Evolutionary conservation across 2,113 vertebrate genomes (phyloP), one percentile per base, ranked within the genome.

Genomic region (Psammodynastes pulverulentus): DNA sequence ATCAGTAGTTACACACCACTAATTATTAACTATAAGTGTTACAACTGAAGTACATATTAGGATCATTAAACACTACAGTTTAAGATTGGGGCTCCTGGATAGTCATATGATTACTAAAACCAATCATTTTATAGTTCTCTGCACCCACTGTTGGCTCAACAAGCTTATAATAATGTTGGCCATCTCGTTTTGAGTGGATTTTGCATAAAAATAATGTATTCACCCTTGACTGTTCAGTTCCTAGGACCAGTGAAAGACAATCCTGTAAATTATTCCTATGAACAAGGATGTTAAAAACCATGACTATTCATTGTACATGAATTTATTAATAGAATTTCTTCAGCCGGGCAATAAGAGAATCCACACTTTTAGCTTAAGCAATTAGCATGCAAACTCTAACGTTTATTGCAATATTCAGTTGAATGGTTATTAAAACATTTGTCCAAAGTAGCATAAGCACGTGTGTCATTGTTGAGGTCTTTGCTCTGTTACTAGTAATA

Each of bases 401-500:
- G 79, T 54, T 94, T 90, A 79, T 79, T 58, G 92, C 23, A 72
- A 48, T 15, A 0, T 92, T 92, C 84, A 34, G 5, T 93, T 89
- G 23, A 8, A 5, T 62, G 0, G 91, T 29, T 62, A 26, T 92
- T 48, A 9, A 51, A 86, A 2, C 21, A 5, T 9, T 90, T 62
- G n/a, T 67, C 89, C 53, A 85, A 58, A 10, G 17, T 62, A 91
- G 19, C 88, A 48, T 54, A 96, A 93, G 52, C 29, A 43, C 90
- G 72, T 48, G 3, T 2, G 17, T 86, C 34, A 90, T 23, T 93
- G 34, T 3, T 54, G 88, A 93, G 72, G 86, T 53, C 23, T 17
- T 24, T 0, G 3, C 43, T 94, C 0, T 92, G 39, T 91, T 56
- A 0, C 9, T 0, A 0, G 1, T 87, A 72, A 62, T 0, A 90